phyloP scores from a whole-genome alignment of 2,113 vertebrate species.

The Ctenomys sociabilis region DNA sequence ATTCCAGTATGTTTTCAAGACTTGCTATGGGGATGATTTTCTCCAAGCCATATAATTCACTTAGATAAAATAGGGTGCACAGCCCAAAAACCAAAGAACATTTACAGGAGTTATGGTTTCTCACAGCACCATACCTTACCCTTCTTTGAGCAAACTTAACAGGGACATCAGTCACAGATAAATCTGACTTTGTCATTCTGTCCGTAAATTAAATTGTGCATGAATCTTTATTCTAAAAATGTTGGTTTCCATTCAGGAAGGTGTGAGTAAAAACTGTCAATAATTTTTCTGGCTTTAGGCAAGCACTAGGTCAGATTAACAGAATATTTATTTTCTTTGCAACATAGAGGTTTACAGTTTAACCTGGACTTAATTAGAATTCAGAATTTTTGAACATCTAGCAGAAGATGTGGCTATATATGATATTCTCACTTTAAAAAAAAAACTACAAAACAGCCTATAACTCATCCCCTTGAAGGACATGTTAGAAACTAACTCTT shows the following conservation, averaged over 20 bases:
- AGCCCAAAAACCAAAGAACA: neutral
- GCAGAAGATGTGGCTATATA: neutral
- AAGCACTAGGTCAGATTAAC: neutral
- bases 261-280: neutral
- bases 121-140: neutral
- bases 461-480: neutral
- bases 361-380: neutral
- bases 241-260: neutral
- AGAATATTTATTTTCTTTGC: constrained; percentile 10
- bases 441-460: too few relatives aligned
- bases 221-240: neutral
- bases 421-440: neutral
- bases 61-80: neutral
- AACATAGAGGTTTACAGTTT: neutral
- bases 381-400: neutral
- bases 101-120: neutral
- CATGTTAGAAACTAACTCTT: neutral
- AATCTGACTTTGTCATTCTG: neutral
- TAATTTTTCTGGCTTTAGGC: neutral
- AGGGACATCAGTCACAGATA: constrained; percentile 7
- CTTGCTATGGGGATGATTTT: neutral
- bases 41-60: neutral
- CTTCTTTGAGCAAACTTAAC: neutral
- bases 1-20: constrained; percentile 6
- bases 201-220: neutral